Base-by-base conservation (phyloP, 1,140 invertebrate genomes). In the Frieseomelitta varia region DNA sequence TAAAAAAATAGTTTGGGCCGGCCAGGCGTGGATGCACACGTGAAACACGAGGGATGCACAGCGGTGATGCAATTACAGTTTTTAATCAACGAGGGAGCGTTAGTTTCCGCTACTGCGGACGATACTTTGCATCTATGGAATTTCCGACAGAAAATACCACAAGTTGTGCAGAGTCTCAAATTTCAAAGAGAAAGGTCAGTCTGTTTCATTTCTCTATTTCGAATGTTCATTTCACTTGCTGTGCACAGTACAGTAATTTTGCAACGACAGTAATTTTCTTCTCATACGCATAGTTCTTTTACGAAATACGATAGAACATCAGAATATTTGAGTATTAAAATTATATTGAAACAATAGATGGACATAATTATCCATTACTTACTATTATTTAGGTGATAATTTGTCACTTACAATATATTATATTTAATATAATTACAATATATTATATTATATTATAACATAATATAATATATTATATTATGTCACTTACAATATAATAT, bases 81-180 rank as follows among this genome's bases (percentile, higher is more conserved):
- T 95, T 96, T 99, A 77, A 96, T 99, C 86, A 99, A 99, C 96
- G 99, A 99, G 95, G 99, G 99, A 87, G 98, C 97, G 39, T 95
- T 99, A 68, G 97, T 99, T 79, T 98, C 98, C 10, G 98, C 98
- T 79, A 99, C 98, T 69, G 97, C 98, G 4, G 99, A 99, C 95
- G 98, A 99, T 95, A 97, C 97, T 87, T 94, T 99, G 72, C 99
- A 99, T 95, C 96, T 99, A 86, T 99, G 99, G 99, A 99, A 98
- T 96, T 98, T 99, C 95, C 96, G 98, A 86, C 98, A 99, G 95
- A 99, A 99, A 95, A 96, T 96, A 87, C 98, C 99, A 65, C 98
- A 99, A 94, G 97, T 99, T 91, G 97, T 99, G 84, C 98, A 99
- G 95, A 98, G 98, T 88, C 96, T 99, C 91, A 99, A 99, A 95